Evolutionary conservation across 2,888 invertebrate genomes (phyloP).

Genomic region (Acrocyrtus sp.): DNA sequence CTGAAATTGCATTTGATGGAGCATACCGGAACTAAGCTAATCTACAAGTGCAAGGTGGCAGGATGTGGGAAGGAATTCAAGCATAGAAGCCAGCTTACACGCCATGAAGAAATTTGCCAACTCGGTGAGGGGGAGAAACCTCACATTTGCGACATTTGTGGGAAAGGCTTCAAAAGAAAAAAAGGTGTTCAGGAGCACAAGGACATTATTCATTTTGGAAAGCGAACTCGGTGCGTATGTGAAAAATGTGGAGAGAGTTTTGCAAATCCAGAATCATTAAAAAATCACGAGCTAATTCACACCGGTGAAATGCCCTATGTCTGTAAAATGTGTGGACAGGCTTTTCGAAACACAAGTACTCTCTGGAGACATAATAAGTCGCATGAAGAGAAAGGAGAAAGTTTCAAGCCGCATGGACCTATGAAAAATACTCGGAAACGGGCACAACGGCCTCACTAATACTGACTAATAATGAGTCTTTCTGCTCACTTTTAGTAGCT

Average conservation of each 20-base stretch:
- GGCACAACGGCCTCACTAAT: too few species aligned
- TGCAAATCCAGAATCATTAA: conserved; percentile 85
- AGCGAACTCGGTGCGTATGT: conserved; percentile 33
- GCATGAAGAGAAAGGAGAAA: conserved; percentile 68
- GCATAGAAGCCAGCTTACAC: too few species aligned
- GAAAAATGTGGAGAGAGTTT: conserved; percentile 86
- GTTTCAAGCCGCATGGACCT: background rate
- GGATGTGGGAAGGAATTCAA: too few species aligned
- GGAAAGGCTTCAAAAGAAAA: background rate
- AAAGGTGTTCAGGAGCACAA: background rate
- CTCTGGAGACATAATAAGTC: conserved; percentile 82
- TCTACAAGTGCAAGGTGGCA: too few species aligned
- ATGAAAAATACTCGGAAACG: too few species aligned
- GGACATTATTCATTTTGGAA: background rate
- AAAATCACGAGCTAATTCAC: conserved; percentile 85
- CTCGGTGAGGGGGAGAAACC: background rate
- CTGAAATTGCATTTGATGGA: too few species aligned
- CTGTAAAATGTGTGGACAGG: conserved; percentile 76
- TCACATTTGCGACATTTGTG: background rate
- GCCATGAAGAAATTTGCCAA: too few species aligned
- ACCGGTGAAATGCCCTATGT: conserved; percentile 72
- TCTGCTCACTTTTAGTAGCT: too few species aligned
- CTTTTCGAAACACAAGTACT: conserved; percentile 84
- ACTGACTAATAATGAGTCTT: too few species aligned
- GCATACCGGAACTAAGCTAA: too few species aligned